Percentiles rank a stretch among this genome's conserved stretches.
Evolutionary conservation across 2,888 invertebrate genomes (phyloP).

Genomic region (Carabus problematicus): DNA sequence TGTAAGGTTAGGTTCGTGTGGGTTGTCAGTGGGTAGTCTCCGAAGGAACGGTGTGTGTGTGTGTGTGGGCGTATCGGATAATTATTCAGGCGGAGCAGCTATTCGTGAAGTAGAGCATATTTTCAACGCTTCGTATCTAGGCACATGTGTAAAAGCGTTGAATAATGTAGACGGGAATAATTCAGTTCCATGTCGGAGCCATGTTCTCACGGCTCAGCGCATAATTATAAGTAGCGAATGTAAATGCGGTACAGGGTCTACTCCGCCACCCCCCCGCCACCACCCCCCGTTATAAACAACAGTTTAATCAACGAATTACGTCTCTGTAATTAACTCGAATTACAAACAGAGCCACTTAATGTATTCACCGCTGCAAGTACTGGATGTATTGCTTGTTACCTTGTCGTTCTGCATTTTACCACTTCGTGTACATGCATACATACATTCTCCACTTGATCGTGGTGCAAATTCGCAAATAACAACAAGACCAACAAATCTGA

Average conservation of each 20-base stretch:
- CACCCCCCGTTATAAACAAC: constrained; percentile 35
- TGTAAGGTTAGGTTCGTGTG: background rate
- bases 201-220: constrained; percentile 35
- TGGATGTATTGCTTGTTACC: constrained; percentile 3
- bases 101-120: constrained; percentile 28
- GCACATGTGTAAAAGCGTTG: constrained; percentile 31
- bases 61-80: background rate
- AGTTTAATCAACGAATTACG: constrained; percentile 39
- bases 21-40: background rate
- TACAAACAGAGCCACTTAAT: constrained; percentile 36
- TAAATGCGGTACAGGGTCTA: constrained; percentile 35
- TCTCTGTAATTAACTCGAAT: constrained; percentile 39
- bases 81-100: constrained; percentile 25
- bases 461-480: background rate
- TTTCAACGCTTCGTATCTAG: constrained; percentile 18
- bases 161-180: constrained; percentile 28
- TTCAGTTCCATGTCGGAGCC: constrained; percentile 12
- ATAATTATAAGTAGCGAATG: constrained; percentile 40
- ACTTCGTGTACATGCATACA: background rate
- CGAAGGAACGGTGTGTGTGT: background rate
- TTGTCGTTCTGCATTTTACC: constrained; percentile 5
- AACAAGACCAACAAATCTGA: background rate
- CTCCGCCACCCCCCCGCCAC: too few relatives aligned
- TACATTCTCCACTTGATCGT: background rate
- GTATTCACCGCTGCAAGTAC: constrained; percentile 26